Percentiles rank a stretch among this genome's conserved stretches.
Evolutionary conservation across 2,888 invertebrate species (phyloP).

Genomic region (Merodon equestris): DNA sequence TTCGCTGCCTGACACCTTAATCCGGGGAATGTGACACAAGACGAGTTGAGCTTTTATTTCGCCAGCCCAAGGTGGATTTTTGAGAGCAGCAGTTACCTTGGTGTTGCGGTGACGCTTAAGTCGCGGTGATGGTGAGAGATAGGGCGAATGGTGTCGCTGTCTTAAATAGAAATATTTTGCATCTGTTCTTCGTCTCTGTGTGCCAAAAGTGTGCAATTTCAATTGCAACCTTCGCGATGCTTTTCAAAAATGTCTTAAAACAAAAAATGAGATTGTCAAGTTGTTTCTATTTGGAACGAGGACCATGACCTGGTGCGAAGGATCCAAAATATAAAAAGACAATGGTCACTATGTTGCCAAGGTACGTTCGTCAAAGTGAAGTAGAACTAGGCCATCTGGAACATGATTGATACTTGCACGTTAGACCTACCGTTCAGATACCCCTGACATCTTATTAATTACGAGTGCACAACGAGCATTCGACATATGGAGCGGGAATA

Average conservation of each 20-base stretch:
- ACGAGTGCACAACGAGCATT: too few relatives aligned
- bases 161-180: conserved; percentile 53
- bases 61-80: conserved; percentile 39
- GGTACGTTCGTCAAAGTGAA: too few relatives aligned
- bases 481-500: too few relatives aligned
- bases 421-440: too few relatives aligned
- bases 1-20: conserved; percentile 68
- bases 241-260: conserved; percentile 16
- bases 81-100: conserved; percentile 33
- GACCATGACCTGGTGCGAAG: conserved; percentile 48
- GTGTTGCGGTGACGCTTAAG: conserved; percentile 33
- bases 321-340: too few relatives aligned
- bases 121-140: too few relatives aligned
- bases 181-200: conserved; percentile 10
- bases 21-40: conserved; percentile 69
- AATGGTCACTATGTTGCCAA: too few relatives aligned
- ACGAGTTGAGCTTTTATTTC: conserved; percentile 60
- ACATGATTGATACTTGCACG: too few relatives aligned
- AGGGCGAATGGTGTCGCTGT: too few relatives aligned
- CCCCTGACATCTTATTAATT: too few relatives aligned
- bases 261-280: conserved; percentile 45
- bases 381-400: too few relatives aligned
- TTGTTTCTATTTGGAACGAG: conserved; percentile 21
- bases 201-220: conserved; percentile 52
- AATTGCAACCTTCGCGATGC: conserved; percentile 46